Evolutionary conservation across 2,888 invertebrate genomes (phyloP), one percentile per base, ranked within the genome.

Genomic region (Ypsolopha scabrella): DNA sequence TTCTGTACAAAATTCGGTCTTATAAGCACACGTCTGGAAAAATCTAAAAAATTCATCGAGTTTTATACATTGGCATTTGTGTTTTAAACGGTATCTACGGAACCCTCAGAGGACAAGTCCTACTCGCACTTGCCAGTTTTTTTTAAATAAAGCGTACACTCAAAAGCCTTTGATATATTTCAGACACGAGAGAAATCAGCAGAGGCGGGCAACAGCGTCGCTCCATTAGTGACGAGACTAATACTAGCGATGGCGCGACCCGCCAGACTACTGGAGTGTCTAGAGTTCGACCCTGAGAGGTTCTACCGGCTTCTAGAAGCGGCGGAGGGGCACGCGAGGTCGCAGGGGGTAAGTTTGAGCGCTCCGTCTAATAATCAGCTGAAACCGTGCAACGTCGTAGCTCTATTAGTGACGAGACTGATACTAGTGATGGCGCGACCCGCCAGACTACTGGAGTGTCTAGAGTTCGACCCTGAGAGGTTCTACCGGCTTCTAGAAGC

Each of bases 211-310:
- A 90, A 90, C 33, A 93, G 94, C 68, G 89, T 99, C 59, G 95
- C 95, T 33, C 94, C 95, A 2, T 89, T 98, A 44, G 96, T 98
- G 61, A 97, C 96, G 64, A 94, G 97, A 70, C 86, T 99, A 51
- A 88, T 98, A 49, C 87, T 99, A 60, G 96, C 98, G 55, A 97
- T 99, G 78, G 97, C 98, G 37, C 90, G 99, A 45, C 98, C 99
- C 34, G 99, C 99, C 1, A 89, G 99, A 3, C 88, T 99, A 49
- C 87, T 99, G 24, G 99, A 99, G 81, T 99, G 99, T 70, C 88
- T 99, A 58, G 99, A 99, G 88, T 99, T 99, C 83, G 98, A 99
- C 83, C 99, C 99, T 0, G 98, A 98, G 77, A 94, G 99, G 74
- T 99, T 99, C 86, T 99, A 99, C 80, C 93, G 97, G 67, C 89